phyloP scores from a whole-genome alignment of 2,113 vertebrate species.

The Gnathonemus longibarbis region DNA sequence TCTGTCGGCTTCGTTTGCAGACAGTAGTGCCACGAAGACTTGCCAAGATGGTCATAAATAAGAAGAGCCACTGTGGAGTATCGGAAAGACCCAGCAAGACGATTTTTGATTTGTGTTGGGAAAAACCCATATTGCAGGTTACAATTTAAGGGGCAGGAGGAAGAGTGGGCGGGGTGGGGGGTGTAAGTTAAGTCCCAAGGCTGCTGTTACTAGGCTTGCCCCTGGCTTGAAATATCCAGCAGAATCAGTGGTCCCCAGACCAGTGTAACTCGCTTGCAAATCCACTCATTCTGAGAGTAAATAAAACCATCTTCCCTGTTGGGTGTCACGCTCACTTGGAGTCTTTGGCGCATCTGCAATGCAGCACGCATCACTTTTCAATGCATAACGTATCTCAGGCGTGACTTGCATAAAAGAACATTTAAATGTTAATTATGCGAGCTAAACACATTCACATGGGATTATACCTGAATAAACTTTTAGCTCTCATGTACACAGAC shows the following conservation, averaged over 20 bases:
- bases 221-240: conserved; percentile 22
- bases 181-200: conserved; percentile 9
- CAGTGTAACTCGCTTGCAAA: conserved; percentile 10
- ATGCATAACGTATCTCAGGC: conserved; percentile 35
- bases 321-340: not conserved
- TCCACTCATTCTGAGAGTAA: conserved; percentile 13
- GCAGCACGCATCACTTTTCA: not conserved
- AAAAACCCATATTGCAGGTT: not conserved
- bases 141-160: not conserved
- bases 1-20: not conserved
- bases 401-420: conserved; percentile 73
- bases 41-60: not conserved
- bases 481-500: conserved; percentile 47
- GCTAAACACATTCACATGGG: conserved; percentile 64
- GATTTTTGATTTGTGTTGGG: conserved; percentile 7
- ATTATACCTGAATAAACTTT: conserved; percentile 55
- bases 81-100: not conserved
- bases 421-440: conserved; percentile 75
- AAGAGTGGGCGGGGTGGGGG: not conserved
- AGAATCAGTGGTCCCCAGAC: conserved; percentile 11
- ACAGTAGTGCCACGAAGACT: not conserved
- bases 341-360: not conserved
- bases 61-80: not conserved
- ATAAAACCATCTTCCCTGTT: not conserved
- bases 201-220: conserved; percentile 15